A percentile compares a stretch with the other conserved stretches of the same genome.
Conservation (phyloP, 2,113 vertebrate species). For the Odontesthes bonariensis region DNA sequence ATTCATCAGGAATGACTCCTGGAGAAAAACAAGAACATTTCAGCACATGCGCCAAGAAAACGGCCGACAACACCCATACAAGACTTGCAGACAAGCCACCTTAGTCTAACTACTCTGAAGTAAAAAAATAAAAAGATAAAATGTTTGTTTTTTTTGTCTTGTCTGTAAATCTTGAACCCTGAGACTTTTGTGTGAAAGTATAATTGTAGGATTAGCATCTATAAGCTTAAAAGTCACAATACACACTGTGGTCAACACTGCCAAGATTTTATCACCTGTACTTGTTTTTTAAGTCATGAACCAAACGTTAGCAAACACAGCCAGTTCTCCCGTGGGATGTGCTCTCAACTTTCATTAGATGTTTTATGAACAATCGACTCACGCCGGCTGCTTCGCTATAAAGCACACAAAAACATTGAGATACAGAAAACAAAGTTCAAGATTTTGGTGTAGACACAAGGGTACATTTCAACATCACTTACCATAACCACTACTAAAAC, state of each 20-base stretch:
- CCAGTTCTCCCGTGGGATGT: constrained; percentile 99
- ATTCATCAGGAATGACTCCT: constrained; percentile 99
- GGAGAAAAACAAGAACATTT: constrained; percentile 88
- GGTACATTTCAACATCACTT: constrained; percentile 98
- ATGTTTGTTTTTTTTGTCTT: constrained; percentile 68
- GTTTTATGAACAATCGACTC: constrained; percentile 99
- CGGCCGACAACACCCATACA: constrained; percentile 85
- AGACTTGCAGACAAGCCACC: constrained; percentile 85
- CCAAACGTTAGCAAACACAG: constrained; percentile 99
- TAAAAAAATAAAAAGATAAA: constrained; percentile 54
- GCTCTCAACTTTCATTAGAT: constrained; percentile 99
- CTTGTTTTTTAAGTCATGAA: constrained; percentile 99
- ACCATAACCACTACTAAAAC: constrained; percentile 87
- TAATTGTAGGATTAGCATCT: constrained; percentile 87
- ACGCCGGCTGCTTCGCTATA: constrained; percentile 99
- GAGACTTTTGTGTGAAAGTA: constrained; percentile 66
- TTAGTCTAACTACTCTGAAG: constrained; percentile 72
- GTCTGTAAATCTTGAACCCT: constrained; percentile 81
- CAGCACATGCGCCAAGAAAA: constrained; percentile 71
- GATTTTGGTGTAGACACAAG: constrained; percentile 97
- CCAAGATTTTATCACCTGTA: constrained; percentile 99
- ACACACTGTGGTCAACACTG: constrained; percentile 99
- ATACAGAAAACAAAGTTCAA: constrained; percentile 99
- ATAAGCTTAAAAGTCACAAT: constrained; percentile 79
- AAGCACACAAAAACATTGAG: constrained; percentile 99